A percentile compares a stretch with the other conserved stretches of the same genome.
Evolutionary conservation across 2,888 invertebrate genomes (phyloP).

Genomic region (Plagiodera versicolora): DNA sequence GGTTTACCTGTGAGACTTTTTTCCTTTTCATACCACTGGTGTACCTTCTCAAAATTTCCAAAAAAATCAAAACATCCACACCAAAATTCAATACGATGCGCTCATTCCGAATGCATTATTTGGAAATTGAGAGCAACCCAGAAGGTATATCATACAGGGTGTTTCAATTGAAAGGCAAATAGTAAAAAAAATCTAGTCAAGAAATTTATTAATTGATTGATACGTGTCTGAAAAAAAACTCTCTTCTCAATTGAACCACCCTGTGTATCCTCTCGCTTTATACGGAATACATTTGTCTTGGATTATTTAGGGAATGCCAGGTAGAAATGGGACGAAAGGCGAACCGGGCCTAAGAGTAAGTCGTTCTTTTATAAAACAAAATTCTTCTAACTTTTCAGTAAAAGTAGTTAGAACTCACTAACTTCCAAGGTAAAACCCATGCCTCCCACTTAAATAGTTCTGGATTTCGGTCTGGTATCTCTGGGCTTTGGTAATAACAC

Average conservation of each 20-base stretch:
- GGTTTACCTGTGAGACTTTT: slow-evolving; percentile 57
- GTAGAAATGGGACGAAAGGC: slow-evolving; percentile 57
- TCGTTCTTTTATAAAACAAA: slow-evolving; percentile 10
- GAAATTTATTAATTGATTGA: too few relatives aligned
- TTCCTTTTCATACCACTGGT: slow-evolving; percentile 19
- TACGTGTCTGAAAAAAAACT: too few relatives aligned
- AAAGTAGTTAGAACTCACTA: not conserved
- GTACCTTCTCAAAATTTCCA: not conserved
- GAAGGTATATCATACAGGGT: too few relatives aligned
- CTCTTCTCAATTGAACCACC: not conserved
- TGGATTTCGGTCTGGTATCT: not conserved
- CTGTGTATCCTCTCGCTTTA: not conserved
- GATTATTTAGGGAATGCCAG: slow-evolving; percentile 52
- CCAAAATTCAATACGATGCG: too few relatives aligned
- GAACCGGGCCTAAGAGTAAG: slow-evolving; percentile 50
- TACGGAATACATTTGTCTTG: not conserved
- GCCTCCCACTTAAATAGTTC: not conserved
- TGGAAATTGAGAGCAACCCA: too few relatives aligned
- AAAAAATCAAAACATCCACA: too few relatives aligned
- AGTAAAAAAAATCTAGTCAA: too few relatives aligned
- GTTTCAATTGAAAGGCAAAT: too few relatives aligned
- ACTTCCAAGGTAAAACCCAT: not conserved
- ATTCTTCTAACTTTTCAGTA: not conserved
- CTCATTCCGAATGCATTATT: too few relatives aligned
- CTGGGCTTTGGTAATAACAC: too few relatives aligned